These are phyloP conservation scores for Callospermophilus lateralis DNA, from an alignment of 2,113 vertebrate species.

Conservation along the genomic window DNA sequence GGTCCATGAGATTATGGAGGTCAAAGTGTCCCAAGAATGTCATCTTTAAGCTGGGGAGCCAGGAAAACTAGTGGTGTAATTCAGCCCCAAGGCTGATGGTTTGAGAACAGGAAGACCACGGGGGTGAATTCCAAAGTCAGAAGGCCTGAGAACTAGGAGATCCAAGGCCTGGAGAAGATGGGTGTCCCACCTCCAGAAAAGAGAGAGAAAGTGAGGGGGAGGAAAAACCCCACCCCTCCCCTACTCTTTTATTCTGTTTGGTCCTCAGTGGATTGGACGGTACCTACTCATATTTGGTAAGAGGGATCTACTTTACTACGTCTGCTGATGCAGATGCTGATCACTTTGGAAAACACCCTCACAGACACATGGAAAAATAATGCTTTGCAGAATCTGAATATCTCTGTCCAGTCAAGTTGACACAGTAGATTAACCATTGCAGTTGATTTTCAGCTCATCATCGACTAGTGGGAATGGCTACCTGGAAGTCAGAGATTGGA, in stretches of 20 bases:
- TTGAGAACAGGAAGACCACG: background rate
- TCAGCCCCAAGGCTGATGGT: background rate
- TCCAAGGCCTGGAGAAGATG: background rate
- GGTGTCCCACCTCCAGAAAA: too few relatives aligned
- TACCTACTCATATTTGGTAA: too few relatives aligned
- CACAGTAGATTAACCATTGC: background rate
- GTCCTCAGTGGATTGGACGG: background rate
- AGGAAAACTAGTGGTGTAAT: background rate
- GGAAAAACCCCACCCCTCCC: background rate
- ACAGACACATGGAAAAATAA: background rate
- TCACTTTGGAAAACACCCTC: background rate
- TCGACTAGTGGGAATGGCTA: background rate
- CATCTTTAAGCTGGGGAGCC: too few relatives aligned
- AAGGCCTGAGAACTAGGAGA: background rate
- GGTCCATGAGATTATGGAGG: background rate
- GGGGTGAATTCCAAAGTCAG: background rate
- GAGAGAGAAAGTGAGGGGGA: background rate
- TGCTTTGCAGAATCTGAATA: background rate
- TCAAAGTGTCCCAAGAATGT: too few relatives aligned
- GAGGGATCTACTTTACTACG: background rate
- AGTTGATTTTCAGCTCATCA: background rate
- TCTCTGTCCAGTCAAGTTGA: background rate
- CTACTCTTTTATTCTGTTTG: background rate
- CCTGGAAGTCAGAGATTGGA: background rate
- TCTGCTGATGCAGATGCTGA: background rate